These are phyloP conservation scores for Drosophila serrata DNA, from an alignment of 1,140 invertebrate species.

Conservation along the genomic window DNA sequence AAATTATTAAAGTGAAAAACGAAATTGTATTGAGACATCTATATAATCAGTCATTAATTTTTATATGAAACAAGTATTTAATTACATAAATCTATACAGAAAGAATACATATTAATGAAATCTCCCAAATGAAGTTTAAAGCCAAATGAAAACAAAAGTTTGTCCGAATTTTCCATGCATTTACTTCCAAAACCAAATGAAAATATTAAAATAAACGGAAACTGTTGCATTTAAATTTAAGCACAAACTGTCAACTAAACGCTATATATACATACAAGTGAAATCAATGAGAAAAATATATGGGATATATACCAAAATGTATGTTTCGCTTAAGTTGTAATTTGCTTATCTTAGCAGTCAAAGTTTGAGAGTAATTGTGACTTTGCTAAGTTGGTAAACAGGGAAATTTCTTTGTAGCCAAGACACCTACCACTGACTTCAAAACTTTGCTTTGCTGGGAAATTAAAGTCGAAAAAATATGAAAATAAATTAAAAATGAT, in stretches of 20 bases:
- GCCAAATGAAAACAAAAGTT: conserved; percentile 23
- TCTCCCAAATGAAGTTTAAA: conserved; percentile 40
- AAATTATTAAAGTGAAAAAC: conserved; percentile 54
- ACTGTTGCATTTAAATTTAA: conserved; percentile 77
- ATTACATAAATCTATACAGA: conserved; percentile 40
- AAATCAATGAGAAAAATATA: conserved; percentile 55
- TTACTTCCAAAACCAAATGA: conserved; percentile 52
- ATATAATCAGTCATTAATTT: conserved; percentile 68
- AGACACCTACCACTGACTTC: conserved; percentile 18
- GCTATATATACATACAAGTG: conserved; percentile 51
- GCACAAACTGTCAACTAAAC: conserved; percentile 48
- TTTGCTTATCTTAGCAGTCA: neutral
- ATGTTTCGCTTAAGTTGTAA: neutral
- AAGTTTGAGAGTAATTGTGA: conserved; percentile 35
- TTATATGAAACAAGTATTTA: conserved; percentile 70
- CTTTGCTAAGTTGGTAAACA: conserved; percentile 18
- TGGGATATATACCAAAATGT: conserved; percentile 27
- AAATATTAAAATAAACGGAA: conserved; percentile 41
- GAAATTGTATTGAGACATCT: conserved; percentile 52
- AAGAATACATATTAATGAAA: conserved; percentile 37
- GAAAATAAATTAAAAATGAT: neutral
- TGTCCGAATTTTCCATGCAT: conserved; percentile 20
- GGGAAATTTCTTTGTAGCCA: neutral
- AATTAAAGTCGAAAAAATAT: neutral
- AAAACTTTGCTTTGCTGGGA: conserved; percentile 23